Base-by-base conservation (phyloP, 37 sponge, comb jelly and placozoan genomes). In the Theonella swinhoei region DNA sequence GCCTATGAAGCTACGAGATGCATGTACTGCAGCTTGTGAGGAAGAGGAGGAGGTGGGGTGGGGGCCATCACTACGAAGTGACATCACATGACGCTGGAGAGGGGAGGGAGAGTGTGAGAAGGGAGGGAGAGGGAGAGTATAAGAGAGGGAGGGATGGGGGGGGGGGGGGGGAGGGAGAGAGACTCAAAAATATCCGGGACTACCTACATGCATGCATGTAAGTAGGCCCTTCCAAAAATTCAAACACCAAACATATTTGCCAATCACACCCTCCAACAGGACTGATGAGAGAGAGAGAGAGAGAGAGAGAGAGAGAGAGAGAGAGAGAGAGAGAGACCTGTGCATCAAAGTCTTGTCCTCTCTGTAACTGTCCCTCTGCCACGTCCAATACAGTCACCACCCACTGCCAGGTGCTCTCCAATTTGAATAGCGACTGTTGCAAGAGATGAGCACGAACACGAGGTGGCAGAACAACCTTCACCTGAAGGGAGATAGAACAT, bases 391-490 rank as follows among this genome's bases (percentile, higher is more conserved):
- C 78, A 3, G 31, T 5, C 3, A 24, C 73, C 37, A 87, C 80
- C 96, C 96, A 95, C 26, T 65, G 22, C 93, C 93, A 95, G 4
- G 88, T 88, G 39, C 41, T 60, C 67, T 92, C 90, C 81, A 95
- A 47, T 25, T 60, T 47, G 29, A n/a, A 33, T 24, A 89, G 61
- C 1, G 77, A 25, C 1, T 37, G 30, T 31, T 61, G 29, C 23
- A 79, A 17, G 37, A 95, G 73, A 9, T 42, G 42, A 0, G 20
- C 20, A 22, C 9, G 11, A 31, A 77, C 0, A 0, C 67, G 24
- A 4, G 39, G 30, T 0, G 92, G 87, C 38, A 95, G 67, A 7
- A 47, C 54, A 7, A 47, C 7, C 7, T 64, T 34, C 2, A 63
- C 3, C 23, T 25, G 60, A 39, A 24, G 24, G 58, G 40, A 42